Percentiles rank a stretch among this genome's conserved stretches.
Evolutionary conservation across 2,113 vertebrate genomes (phyloP).

Genomic region (Cariama cristata): DNA sequence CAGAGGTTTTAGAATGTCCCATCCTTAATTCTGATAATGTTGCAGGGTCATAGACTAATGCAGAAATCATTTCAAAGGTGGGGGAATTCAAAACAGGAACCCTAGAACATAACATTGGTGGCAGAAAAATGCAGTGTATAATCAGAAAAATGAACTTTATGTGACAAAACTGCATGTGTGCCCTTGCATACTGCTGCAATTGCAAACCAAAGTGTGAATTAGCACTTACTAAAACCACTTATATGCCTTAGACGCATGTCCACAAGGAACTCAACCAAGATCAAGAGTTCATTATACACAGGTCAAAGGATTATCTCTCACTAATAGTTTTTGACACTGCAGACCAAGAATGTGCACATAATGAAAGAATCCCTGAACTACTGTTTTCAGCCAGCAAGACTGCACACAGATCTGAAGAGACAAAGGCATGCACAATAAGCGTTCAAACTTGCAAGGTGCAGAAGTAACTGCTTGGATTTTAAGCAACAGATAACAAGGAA

Average conservation of each 20-base stretch:
- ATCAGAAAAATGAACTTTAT: background rate
- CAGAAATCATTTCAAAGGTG: background rate
- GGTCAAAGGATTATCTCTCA: background rate
- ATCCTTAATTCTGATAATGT: background rate
- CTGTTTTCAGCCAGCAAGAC: background rate
- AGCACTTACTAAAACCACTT: background rate
- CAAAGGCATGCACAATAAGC: background rate
- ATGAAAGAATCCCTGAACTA: background rate
- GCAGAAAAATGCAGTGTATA: background rate
- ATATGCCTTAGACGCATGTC: fast-evolving
- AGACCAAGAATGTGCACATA: background rate
- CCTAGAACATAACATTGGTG: fast-evolving
- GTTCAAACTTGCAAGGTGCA: background rate
- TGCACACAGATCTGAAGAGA: background rate
- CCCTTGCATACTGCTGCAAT: background rate
- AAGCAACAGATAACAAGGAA: background rate
- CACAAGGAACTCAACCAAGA: background rate
- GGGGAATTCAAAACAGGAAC: background rate
- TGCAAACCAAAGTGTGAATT: background rate
- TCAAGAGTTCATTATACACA: background rate
- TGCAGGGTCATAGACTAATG: background rate
- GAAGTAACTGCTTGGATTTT: background rate
- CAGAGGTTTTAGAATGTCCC: background rate
- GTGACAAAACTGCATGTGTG: fast-evolving
- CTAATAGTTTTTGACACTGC: background rate